A percentile compares a stretch with the other conserved stretches of the same genome.
Evolutionary conservation across 2,888 invertebrate species (phyloP).

Genomic region (Synanthedon tipuliformis): DNA sequence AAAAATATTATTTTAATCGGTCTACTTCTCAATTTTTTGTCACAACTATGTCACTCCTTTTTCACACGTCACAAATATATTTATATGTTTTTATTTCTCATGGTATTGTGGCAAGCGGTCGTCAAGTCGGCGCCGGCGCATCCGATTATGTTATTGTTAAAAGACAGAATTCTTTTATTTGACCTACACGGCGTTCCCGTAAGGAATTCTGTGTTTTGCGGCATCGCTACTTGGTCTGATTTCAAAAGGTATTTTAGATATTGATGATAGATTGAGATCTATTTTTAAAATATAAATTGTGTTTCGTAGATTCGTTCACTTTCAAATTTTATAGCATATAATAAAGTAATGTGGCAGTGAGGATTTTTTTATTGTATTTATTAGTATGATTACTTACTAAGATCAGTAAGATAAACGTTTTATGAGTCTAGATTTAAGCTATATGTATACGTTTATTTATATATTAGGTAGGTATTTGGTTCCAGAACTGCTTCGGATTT

Average conservation of each 20-base stretch:
- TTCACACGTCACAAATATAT: slow-evolving; percentile 53
- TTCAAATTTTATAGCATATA: no score
- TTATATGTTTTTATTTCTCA: slow-evolving; percentile 39
- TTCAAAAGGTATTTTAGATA: slow-evolving; percentile 1
- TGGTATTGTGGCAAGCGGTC: slow-evolving; percentile 23
- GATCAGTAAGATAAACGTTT: no score
- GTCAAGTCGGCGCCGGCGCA: slow-evolving; percentile 58
- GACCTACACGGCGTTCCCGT: slow-evolving; percentile 51
- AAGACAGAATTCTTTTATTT: slow-evolving; percentile 59
- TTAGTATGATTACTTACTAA: no score
- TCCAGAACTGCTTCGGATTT: no score
- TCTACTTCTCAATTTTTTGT: slow-evolving; percentile 16
- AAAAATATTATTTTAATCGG: no score
- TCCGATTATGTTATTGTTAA: slow-evolving; percentile 62
- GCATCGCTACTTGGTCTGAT: slow-evolving; percentile 26
- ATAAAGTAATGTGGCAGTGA: no score
- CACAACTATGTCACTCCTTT: slow-evolving; percentile 44
- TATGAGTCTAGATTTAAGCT: no score
- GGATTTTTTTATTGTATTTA: no score
- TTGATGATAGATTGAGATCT: not conserved
- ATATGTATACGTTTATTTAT: no score
- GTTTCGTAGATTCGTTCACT: no score
- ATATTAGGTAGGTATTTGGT: no score
- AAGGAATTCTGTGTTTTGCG: slow-evolving; percentile 44
- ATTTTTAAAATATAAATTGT: no score